These are phyloP conservation scores for Drosophila pseudotakahashii DNA, from an alignment of 2,888 invertebrate species.

Conservation along the genomic window DNA sequence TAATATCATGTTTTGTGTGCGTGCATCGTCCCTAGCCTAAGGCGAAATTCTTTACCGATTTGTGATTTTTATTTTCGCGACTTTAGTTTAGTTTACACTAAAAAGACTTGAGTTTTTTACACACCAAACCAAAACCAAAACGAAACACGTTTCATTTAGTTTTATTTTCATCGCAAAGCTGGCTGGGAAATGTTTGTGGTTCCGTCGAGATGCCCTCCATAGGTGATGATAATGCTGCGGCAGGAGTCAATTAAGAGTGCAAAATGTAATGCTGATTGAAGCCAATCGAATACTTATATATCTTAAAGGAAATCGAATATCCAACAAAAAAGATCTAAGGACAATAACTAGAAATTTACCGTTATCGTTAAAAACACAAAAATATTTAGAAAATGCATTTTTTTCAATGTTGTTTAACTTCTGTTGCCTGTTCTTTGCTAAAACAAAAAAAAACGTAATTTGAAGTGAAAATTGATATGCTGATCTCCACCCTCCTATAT, in stretches of 20 bases:
- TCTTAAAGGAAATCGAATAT: conserved; percentile 48
- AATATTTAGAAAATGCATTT: conserved; percentile 54
- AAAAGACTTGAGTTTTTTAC: conserved; percentile 73
- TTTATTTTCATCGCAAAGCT: conserved; percentile 49
- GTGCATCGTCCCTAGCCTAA: conserved; percentile 70
- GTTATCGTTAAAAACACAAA: conserved; percentile 54
- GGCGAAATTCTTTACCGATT: conserved; percentile 56
- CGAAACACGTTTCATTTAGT: conserved; percentile 49
- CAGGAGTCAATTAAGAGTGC: conserved; percentile 70
- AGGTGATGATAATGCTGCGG: conserved; percentile 33
- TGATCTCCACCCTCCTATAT: conserved; percentile 57
- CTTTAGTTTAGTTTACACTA: conserved; percentile 74
- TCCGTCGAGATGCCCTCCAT: conserved; percentile 67
- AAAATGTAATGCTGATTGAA: conserved; percentile 33
- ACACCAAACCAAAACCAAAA: conserved; percentile 58
- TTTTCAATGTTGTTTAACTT: conserved; percentile 60
- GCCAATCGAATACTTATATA: conserved; percentile 44
- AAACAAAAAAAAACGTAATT: conserved; percentile 34
- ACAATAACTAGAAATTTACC: conserved; percentile 79
- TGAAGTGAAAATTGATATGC: conserved; percentile 66
- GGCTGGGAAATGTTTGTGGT: conserved; percentile 33
- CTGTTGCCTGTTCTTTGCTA: conserved; percentile 43
- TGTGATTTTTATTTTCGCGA: conserved; percentile 78
- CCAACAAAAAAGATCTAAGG: conserved; percentile 60
- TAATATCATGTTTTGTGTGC: conserved; percentile 52